These are phyloP conservation scores for Rhinichthys klamathensis DNA, from an alignment of 2,113 vertebrate genomes.

Conservation along the genomic window DNA sequence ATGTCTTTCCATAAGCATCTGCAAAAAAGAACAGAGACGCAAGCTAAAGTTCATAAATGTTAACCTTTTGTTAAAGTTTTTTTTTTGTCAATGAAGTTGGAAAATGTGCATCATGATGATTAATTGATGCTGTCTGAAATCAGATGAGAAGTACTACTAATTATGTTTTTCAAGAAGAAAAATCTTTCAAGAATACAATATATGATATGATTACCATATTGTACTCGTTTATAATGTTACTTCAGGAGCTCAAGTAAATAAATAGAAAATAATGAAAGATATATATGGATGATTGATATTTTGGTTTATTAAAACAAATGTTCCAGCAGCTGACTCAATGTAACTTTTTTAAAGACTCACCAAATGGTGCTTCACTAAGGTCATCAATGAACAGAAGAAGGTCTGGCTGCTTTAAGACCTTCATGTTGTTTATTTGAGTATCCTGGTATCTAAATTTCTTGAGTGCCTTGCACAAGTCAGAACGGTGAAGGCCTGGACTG, in stretches of 20 bases:
- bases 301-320: not conserved
- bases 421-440: not conserved
- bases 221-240: too few species aligned
- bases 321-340: not conserved
- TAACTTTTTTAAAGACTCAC: constrained; percentile 68
- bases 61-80: not conserved
- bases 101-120: not conserved
- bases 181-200: too few species aligned
- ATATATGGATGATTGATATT: not conserved
- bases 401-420: constrained; percentile 45
- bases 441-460: constrained; percentile 56
- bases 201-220: too few species aligned
- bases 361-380: constrained; percentile 77
- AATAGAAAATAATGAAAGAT: not conserved
- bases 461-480: constrained; percentile 71
- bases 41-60: not conserved
- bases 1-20: constrained; percentile 73
- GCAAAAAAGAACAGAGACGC: constrained; percentile 25
- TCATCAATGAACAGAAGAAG: constrained; percentile 83
- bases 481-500: constrained; percentile 64
- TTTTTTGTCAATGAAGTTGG: not conserved
- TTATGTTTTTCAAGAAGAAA: too few species aligned
- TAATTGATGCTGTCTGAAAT: not conserved
- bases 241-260: not conserved
- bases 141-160: too few species aligned